A percentile compares a stretch with the other conserved stretches of the same genome.
Conservation (phyloP, 2,888 invertebrate species). For the Acanthosepion lycidas region DNA sequence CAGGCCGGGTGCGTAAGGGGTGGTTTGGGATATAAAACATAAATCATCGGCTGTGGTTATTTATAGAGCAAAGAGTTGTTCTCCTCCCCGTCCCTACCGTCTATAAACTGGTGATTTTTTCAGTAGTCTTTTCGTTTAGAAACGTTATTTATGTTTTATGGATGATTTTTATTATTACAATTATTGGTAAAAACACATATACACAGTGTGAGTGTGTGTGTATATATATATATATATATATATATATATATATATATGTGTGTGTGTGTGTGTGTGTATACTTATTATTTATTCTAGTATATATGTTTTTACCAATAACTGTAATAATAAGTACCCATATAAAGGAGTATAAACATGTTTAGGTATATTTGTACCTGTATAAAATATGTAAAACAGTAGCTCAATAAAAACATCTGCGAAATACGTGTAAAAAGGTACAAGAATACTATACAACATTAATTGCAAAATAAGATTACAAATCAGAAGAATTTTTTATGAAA, state of each 20-base stretch:
- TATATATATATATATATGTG: background rate
- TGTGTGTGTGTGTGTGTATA: background rate
- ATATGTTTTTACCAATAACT: too few relatives aligned
- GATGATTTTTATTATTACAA: background rate
- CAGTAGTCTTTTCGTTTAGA: background rate
- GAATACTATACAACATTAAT: too few relatives aligned
- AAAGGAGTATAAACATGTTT: too few relatives aligned
- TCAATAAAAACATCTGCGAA: too few relatives aligned
- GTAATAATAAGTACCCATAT: too few relatives aligned
- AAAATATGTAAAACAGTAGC: too few relatives aligned
- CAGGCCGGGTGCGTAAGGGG: background rate
- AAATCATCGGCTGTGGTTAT: background rate
- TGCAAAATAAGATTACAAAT: too few relatives aligned
- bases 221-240: background rate
- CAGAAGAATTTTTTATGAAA: too few relatives aligned
- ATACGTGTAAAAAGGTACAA: too few relatives aligned
- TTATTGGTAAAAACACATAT: background rate
- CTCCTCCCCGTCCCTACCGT: background rate
- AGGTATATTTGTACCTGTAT: too few relatives aligned
- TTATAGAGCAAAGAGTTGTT: background rate
- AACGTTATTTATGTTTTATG: slow-evolving; percentile 33
- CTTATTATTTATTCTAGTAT: too few relatives aligned
- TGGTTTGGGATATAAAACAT: background rate
- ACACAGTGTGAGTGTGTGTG: background rate
- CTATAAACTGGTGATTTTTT: background rate